Evolutionary conservation across 1,140 invertebrate species (phyloP), one percentile per base, ranked within the genome.

Genomic region (Sitobion miscanthi): DNA sequence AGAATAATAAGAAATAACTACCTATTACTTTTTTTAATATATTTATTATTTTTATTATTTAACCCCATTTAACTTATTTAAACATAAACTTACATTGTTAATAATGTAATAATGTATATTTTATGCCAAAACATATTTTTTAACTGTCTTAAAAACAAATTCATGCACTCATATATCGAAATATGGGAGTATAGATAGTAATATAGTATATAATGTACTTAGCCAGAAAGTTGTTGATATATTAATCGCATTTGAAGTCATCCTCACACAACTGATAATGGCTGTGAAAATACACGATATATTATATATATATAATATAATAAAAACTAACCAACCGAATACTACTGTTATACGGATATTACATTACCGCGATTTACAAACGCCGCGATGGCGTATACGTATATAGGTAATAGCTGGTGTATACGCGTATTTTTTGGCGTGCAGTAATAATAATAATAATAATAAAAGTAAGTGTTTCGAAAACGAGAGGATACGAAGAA

Each of bases 401-500:
- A n/a, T 62, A 69, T 69, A 69, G 62, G 9, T 69, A n/a, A 69
- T 69, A 30, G 62, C 9, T 30, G 8, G 30, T 62, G 25, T 30
- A 30, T 49, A 52, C 45, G 11, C 30, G 87, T 54, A 35, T 25
- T 30, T 42, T n/a, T 21, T 23, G 47, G 8, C 87, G 49, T 35
- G 49, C 87, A 23, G 17, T 20, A 21, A 54, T 45, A 11, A 35
- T 88, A 52, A 35, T 49, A 21, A 83, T 42, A 45, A 85, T 45
- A 85, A 17, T 87, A 86, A 45, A 45, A n/a, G 42, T 86, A 38
- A 42, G 47, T 23, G 88, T 89, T 89, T 89, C 88, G 88, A 89
- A 57, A 89, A 89, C 49, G 49, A 54, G n/a, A 54, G 87, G 20
- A 54, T 54, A 14, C 49, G 87, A 57, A 54, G 30, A 38, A 9